Evolutionary conservation across 2,113 vertebrate species (phyloP).

Genomic region (Capreolus pygargus): DNA sequence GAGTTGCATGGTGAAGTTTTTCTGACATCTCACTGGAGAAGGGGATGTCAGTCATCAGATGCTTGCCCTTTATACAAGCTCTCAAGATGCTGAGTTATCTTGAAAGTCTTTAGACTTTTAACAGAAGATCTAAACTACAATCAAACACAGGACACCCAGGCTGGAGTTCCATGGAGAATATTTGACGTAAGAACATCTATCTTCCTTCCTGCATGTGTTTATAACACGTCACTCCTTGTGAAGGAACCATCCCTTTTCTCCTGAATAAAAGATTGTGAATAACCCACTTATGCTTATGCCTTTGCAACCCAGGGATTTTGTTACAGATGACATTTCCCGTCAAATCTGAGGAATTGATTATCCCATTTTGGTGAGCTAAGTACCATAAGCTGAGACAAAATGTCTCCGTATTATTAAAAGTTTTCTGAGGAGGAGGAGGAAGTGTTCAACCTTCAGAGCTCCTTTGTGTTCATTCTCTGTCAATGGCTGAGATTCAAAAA

Average conservation of each 20-base stretch:
- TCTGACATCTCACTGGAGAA: not conserved
- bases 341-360: not conserved
- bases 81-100: not conserved
- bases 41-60: not conserved
- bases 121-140: not conserved
- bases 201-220: not conserved
- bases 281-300: not conserved
- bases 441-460: not conserved
- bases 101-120: not conserved
- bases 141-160: not conserved
- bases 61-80: not conserved
- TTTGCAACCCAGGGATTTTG: not conserved
- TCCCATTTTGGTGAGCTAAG: slow-evolving; percentile 25
- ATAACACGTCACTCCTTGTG: not conserved
- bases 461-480: not conserved
- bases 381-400: not conserved
- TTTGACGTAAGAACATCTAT: not conserved
- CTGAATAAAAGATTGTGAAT: slow-evolving; percentile 6
- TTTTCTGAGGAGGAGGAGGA: slow-evolving; percentile 6
- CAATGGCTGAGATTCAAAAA: not conserved
- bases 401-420: not conserved
- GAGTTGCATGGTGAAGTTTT: not conserved
- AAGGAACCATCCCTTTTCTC: not conserved
- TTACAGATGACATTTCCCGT: slow-evolving; percentile 8
- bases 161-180: not conserved